A percentile compares a stretch with the other conserved stretches of the same genome.
These are phyloP conservation scores for Lasioglossum leucozonium DNA, from an alignment of 2,888 invertebrate species.

Conservation along the genomic window DNA sequence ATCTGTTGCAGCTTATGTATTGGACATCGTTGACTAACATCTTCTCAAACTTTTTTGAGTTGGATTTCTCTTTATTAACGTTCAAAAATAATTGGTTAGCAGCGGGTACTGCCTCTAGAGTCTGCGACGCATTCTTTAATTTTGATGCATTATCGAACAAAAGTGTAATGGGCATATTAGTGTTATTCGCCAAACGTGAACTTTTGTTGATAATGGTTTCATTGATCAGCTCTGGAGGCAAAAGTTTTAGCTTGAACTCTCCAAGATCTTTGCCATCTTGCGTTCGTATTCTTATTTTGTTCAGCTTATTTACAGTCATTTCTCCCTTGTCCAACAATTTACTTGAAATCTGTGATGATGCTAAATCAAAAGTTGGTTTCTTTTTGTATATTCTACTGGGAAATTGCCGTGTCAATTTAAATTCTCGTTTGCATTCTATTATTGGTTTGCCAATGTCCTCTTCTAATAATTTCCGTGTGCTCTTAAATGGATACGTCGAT, in stretches of 20 bases:
- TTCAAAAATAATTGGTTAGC: background rate
- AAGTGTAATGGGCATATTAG: background rate
- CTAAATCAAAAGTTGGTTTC: background rate
- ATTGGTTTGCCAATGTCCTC: background rate
- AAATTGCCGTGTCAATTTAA: constrained; percentile 74
- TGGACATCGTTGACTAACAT: background rate
- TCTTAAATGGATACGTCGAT: background rate
- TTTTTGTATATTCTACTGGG: constrained; percentile 66
- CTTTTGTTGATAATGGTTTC: constrained; percentile 65
- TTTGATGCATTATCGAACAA: background rate
- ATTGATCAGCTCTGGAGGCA: constrained; percentile 43
- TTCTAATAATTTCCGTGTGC: background rate
- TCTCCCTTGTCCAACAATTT: background rate
- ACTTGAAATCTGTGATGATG: background rate
- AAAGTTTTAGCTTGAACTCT: constrained; percentile 73
- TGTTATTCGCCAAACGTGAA: background rate
- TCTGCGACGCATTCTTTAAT: background rate
- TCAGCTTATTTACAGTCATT: constrained; percentile 25
- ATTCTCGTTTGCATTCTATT: constrained; percentile 67
- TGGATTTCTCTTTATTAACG: background rate
- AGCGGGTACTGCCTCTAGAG: background rate
- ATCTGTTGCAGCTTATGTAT: background rate
- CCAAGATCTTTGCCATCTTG: constrained; percentile 78
- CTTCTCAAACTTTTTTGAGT: background rate
- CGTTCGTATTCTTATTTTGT: constrained; percentile 75